Evolutionary conservation across 2,797 vertebrate species (phyloP).

Genomic region (Periophthalmus magnuspinnatus): DNA sequence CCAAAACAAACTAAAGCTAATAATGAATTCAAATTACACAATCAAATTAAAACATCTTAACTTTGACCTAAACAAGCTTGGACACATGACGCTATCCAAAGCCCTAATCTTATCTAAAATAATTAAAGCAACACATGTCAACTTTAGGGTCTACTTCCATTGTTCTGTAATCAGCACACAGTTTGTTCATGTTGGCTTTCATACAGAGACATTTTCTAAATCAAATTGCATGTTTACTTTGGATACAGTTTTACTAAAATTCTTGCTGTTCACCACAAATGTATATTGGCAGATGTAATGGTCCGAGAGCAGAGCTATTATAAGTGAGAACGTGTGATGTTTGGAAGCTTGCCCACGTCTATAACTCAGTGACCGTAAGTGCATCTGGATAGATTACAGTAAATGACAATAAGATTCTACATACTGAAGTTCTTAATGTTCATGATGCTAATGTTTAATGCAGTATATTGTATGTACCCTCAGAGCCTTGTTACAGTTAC

Average conservation of each 20-base stretch:
- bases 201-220: background rate
- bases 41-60: background rate
- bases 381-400: constrained; percentile 20
- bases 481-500: constrained; percentile 16
- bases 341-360: constrained; percentile 3
- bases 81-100: background rate
- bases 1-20: background rate
- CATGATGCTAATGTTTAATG: constrained; percentile 1
- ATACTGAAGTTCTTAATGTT: background rate
- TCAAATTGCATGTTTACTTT: background rate
- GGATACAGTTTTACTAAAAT: background rate
- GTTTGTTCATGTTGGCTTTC: background rate
- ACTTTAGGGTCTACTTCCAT: background rate
- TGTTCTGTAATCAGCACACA: constrained; percentile 1
- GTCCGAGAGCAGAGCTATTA: background rate
- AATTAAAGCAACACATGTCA: background rate
- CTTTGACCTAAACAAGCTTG: background rate
- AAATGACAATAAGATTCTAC: constrained; percentile 21
- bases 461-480: background rate
- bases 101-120: background rate
- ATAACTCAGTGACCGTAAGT: constrained; percentile 30
- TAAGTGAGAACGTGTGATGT: constrained; percentile 15
- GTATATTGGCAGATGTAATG: constrained; percentile 1
- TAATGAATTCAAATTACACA: background rate
- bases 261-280: background rate